A percentile compares a stretch with the other conserved stretches of the same genome.
Evolutionary conservation across 2,888 invertebrate species (phyloP).

Genomic region (Cyaniris semiargus): DNA sequence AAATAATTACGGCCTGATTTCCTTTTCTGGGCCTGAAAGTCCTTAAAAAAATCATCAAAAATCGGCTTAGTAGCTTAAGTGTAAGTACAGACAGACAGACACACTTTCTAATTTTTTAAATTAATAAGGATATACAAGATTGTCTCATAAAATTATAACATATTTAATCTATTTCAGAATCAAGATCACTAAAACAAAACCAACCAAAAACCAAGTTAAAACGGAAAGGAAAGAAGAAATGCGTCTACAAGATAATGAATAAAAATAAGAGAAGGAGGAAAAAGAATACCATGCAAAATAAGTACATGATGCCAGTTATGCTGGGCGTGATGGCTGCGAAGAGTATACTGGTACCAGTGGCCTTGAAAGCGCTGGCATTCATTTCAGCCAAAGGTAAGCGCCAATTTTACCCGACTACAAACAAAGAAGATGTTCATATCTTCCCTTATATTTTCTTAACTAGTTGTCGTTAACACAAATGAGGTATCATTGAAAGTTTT

Average conservation of each 20-base stretch:
- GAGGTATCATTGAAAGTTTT: no score
- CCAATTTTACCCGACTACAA: background rate
- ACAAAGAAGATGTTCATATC: no score
- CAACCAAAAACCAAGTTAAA: conserved; percentile 42
- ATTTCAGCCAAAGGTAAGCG: conserved; percentile 81
- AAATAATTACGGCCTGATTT: no score
- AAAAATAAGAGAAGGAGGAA: conserved; percentile 47
- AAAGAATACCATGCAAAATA: conserved; percentile 69
- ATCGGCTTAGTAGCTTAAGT: no score
- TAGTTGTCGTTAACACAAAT: no score
- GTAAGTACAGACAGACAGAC: background rate
- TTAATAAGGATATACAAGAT: no score
- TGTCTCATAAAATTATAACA: background rate
- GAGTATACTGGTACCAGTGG: conserved; percentile 83
- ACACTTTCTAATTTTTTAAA: background rate
- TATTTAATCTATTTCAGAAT: conserved; percentile 33
- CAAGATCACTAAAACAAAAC: conserved; percentile 27
- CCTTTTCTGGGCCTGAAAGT: no score
- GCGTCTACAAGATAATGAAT: conserved; percentile 61
- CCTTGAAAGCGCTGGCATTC: conserved; percentile 84
- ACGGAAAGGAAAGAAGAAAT: conserved; percentile 56
- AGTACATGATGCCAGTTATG: conserved; percentile 81
- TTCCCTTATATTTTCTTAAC: no score
- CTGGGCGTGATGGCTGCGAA: conserved; percentile 84
- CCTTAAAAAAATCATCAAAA: no score